Percentiles rank a stretch among this genome's conserved stretches.
These are phyloP conservation scores for Oikopleura vanhoeffeni DNA, from an alignment of 23 tunicate species.

Conservation along the genomic window DNA sequence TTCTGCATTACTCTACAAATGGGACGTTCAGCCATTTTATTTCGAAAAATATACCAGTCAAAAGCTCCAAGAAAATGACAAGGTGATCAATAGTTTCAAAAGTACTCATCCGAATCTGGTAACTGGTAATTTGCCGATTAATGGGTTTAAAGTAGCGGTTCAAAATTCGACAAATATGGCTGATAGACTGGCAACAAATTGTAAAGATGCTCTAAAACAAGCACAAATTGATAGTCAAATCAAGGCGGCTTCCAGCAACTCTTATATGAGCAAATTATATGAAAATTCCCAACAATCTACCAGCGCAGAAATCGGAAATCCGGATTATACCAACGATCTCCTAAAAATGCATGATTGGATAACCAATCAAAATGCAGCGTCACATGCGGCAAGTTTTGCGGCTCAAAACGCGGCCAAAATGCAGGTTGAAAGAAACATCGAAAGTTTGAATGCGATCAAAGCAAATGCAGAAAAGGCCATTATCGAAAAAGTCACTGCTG, in stretches of 20 bases:
- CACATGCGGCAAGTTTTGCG: not conserved
- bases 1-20: not conserved
- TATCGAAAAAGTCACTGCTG: not conserved
- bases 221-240: not conserved
- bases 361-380: not conserved
- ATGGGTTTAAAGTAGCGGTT: not conserved
- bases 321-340: not conserved
- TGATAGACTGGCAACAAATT: not conserved
- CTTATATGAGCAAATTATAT: not conserved
- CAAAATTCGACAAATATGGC: not conserved
- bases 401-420: not conserved
- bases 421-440: not conserved
- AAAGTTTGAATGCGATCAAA: not conserved
- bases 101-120: not conserved
- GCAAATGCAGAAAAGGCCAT: not conserved
- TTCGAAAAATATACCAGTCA: not conserved
- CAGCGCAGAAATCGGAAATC: no score
- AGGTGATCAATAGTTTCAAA: not conserved
- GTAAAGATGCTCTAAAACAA: not conserved
- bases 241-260: not conserved
- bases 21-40: not conserved
- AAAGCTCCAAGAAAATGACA: not conserved
- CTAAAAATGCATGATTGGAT: not conserved
- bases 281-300: not conserved
- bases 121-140: not conserved